Base-by-base conservation (phyloP, 2,797 vertebrate genomes). In the Falco rusticolus region DNA sequence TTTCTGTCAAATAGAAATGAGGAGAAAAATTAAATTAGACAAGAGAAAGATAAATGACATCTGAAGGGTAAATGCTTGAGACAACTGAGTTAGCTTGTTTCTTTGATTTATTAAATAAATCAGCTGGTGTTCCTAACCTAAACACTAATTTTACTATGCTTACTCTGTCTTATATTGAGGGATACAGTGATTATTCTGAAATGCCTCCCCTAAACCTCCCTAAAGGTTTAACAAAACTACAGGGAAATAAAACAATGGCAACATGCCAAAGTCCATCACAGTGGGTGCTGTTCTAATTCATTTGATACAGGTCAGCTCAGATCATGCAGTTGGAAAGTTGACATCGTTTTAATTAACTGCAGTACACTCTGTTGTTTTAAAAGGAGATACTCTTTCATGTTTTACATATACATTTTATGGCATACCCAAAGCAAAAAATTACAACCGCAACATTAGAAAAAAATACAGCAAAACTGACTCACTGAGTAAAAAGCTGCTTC, bases 71-170 rank as follows among this genome's bases (percentile, higher is more conserved):
- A 90, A 57, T 66, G 87, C 92, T 89, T 75, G 83, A 90, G 92
- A 92, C 87, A 96, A 81, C 60, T 26, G n/a, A 78, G 74, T 80
- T 87, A 75, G 63, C 71, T 88, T 93, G 61, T 76, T 96, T 84
- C 85, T 88, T 87, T 92, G 81, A 95, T 95, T 97, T 93, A 96
- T 96, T 96, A 92, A 90, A 94, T 96, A 96, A 92, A 96, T 95
- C 68, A 89, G 41, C 41, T 80, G 19, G 29, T 89, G 56, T 94
- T 93, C 50, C 84, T 87, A 96, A 89, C 50, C 68, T 87, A 96
- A 94, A 43, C 76, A 85, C 53, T 80, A 64, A 92, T 84, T 95
- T 93, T 81, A 85, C 82, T 85, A 34, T 65, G 50, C 72, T 94
- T 83, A 63, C 20, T 89, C 78, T 78, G 31, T 80, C 43, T 93